phyloP scores from a whole-genome alignment of 2,797 vertebrate genomes.

The Tympanoctomys barrerae region DNA sequence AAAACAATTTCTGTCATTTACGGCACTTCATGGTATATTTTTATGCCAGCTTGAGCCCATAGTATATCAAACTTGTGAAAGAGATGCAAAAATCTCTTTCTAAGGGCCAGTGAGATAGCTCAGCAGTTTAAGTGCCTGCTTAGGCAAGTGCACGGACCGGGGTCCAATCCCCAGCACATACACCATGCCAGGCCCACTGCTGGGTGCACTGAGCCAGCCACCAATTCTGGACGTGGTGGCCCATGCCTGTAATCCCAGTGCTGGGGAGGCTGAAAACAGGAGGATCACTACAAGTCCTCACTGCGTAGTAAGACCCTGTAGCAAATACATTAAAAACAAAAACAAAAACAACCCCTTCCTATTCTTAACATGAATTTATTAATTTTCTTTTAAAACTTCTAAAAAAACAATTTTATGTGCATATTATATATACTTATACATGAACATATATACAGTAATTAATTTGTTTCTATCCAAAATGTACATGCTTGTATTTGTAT shows the following conservation, averaged over 20 bases:
- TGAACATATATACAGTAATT: background rate
- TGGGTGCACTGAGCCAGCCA: too few relatives aligned
- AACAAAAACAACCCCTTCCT: background rate
- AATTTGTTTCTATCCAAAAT: background rate
- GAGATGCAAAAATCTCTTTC: conserved; percentile 1
- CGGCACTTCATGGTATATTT: background rate
- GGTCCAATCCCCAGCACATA: too few relatives aligned
- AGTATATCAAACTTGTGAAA: background rate
- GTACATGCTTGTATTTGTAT: background rate
- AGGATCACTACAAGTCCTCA: too few relatives aligned
- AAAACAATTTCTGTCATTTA: background rate
- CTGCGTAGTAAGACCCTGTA: too few relatives aligned
- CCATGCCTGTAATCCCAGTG: too few relatives aligned
- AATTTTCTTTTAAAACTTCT: background rate
- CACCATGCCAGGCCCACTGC: too few relatives aligned
- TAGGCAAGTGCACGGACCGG: too few relatives aligned
- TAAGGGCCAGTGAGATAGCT: background rate
- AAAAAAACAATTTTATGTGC: background rate
- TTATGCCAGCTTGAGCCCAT: background rate
- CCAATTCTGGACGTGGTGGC: too few relatives aligned
- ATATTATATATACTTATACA: background rate
- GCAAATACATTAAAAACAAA: too few relatives aligned
- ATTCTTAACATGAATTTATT: background rate
- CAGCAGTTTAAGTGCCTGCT: too few relatives aligned
- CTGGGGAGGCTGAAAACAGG: too few relatives aligned